These are phyloP conservation scores for Diarsia dahlii DNA, from an alignment of 2,888 invertebrate genomes.

Conservation along the genomic window DNA sequence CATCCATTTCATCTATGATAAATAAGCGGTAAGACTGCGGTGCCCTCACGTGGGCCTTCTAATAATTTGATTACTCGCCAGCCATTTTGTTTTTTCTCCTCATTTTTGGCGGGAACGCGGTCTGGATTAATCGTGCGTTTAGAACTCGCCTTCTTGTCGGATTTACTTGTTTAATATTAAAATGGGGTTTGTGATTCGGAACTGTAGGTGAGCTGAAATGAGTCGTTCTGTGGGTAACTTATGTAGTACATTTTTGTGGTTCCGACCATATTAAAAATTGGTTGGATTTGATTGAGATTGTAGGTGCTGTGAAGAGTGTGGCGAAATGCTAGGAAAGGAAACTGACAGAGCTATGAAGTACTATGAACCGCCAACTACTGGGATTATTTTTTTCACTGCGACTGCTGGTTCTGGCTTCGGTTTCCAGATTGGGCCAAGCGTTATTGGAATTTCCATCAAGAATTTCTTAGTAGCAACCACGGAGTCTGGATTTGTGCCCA, in stretches of 20 bases:
- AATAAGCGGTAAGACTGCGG: constrained; percentile 77
- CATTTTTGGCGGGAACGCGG: constrained; percentile 65
- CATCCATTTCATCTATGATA: constrained; percentile 83
- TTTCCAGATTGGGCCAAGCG: too few relatives aligned
- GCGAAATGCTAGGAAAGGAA: background rate
- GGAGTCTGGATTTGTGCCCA: too few relatives aligned
- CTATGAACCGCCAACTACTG: background rate
- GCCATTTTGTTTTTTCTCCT: constrained; percentile 77
- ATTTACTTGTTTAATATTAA: constrained; percentile 70
- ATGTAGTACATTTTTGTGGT: constrained; percentile 53
- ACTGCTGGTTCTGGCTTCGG: too few relatives aligned
- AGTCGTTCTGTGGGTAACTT: constrained; percentile 53
- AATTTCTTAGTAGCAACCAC: too few relatives aligned
- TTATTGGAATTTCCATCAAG: too few relatives aligned
- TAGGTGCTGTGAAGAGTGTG: background rate
- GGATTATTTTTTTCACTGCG: background rate
- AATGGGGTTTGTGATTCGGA: constrained; percentile 68
- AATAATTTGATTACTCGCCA: constrained; percentile 82
- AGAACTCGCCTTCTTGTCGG: constrained; percentile 67
- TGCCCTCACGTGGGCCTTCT: constrained; percentile 78
- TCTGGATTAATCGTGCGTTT: constrained; percentile 75
- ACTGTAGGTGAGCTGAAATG: constrained; percentile 60
- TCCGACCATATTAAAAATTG: constrained; percentile 46
- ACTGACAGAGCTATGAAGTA: background rate
- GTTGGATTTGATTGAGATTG: background rate